A percentile compares a stretch with the other conserved stretches of the same genome.
phyloP scores from a whole-genome alignment of 2,797 vertebrate species.

The Notamacropus eugenii region DNA sequence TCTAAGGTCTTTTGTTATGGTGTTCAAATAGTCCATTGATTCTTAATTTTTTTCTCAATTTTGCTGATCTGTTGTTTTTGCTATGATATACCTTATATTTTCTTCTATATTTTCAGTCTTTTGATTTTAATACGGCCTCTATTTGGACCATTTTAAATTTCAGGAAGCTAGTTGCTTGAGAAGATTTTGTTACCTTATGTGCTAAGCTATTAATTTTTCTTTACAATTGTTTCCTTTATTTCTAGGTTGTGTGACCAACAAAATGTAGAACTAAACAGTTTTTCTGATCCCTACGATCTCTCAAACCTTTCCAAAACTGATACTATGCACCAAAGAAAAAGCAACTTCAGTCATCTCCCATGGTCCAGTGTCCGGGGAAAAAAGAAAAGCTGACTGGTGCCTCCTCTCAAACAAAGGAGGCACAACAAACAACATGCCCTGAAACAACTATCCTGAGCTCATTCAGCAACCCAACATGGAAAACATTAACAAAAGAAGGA shows the following conservation, averaged over 20 bases:
- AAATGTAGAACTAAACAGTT: neutral
- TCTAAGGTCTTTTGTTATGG: no score
- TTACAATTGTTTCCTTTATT: neutral
- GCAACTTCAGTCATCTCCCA: neutral
- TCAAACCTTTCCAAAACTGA: neutral
- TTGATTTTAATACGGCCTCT: no score
- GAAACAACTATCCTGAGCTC: neutral
- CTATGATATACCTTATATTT: no score
- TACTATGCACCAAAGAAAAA: neutral
- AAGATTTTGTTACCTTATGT: neutral
- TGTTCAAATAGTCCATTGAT: no score
- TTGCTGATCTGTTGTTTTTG: no score
- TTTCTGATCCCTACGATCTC: neutral
- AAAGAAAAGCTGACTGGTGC: neutral
- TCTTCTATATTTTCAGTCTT: no score
- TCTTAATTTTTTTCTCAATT: no score
- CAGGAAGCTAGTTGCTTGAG: no score
- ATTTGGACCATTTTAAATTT: no score
- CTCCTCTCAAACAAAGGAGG: no score
- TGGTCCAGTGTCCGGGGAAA: neutral
- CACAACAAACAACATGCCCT: neutral
- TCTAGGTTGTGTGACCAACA: neutral
- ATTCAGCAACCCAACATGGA: neutral
- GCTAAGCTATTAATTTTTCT: neutral
- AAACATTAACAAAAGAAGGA: neutral